Evolutionary conservation across 2,888 invertebrate genomes (phyloP), one percentile per base, ranked within the genome.

Genomic region (Marasmarcha lunaedactyla): DNA sequence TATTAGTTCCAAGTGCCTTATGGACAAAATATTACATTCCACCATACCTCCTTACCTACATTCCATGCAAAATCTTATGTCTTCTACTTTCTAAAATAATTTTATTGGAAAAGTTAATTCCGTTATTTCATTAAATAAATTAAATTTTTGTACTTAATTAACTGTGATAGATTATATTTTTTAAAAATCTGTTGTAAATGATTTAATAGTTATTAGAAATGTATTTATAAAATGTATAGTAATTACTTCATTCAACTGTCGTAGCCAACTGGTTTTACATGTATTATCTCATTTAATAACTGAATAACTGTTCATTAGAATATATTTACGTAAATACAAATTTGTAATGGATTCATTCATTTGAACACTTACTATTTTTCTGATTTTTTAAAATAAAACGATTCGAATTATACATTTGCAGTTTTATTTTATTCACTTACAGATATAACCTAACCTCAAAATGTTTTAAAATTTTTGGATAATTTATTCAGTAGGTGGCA

Each of bases 1-100:
- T 74, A 76, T 78, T 78, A 74, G 76, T 81, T 83, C 70, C 68
- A 79, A 79, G 78, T 83, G 81, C 79, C 81, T 81, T 81, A 81
- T 62, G 71, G 77, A 73, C 72, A 76, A 77, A 74, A 74, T 59
- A 57, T 67, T 64, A 61, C 71, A 79, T 76, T 77, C 71, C 72
- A 69, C 67, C 52, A 54, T 58, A 30, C n/a, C 30, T 34, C 2
- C 10, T 30, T 11, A 34, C 14, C 9, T 26, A 63, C 68, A 74
- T 72, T 76, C 67, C 71, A 20, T 20, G 7, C 20, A 64, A 55
- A 55, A 42, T 44, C 15, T 35, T 39, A 39, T 14, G 42, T 43
- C 38, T 39, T 11, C 20, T 35, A 26, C 36, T 40, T 38, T 37
- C 30, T 37, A 25, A 14, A 38, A 38, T 11, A 14, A 14, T 25